phyloP scores from a whole-genome alignment of 1,140 invertebrate genomes.

The Neodiprion virginianus region DNA sequence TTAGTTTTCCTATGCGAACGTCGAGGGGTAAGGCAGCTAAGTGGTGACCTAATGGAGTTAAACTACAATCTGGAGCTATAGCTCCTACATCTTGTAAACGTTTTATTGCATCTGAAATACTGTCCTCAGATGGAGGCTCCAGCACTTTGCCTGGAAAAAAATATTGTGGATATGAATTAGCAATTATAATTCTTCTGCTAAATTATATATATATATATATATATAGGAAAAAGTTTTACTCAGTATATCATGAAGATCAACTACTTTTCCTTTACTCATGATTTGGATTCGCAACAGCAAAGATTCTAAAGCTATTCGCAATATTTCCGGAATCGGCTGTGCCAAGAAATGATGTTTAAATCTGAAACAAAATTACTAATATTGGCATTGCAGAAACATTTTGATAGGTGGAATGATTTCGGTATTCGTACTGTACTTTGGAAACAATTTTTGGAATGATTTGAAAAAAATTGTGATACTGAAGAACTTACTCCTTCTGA shows the following conservation, averaged over 20 bases:
- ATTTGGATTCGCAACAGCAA: conserved; percentile 89
- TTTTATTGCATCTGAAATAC: conserved; percentile 78
- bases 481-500: background rate
- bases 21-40: conserved; percentile 90
- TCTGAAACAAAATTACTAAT: conserved; percentile 30
- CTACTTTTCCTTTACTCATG: conserved; percentile 71
- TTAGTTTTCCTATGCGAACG: conserved; percentile 87
- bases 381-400: background rate
- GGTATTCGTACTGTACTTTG: too few relatives aligned
- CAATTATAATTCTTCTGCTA: background rate
- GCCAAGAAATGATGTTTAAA: conserved; percentile 69
- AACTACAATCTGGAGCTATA: conserved; percentile 75
- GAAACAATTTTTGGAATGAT: too few relatives aligned
- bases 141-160: conserved; percentile 66
- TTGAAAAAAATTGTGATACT: background rate
- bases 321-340: conserved; percentile 84
- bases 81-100: conserved; percentile 87
- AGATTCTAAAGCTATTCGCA: conserved; percentile 85
- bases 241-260: conserved; percentile 73
- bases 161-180: conserved; percentile 14
- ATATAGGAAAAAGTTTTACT: conserved; percentile 51
- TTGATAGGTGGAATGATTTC: too few relatives aligned
- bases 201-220: background rate
- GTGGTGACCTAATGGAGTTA: conserved; percentile 91
- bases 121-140: conserved; percentile 82